Conservation (phyloP, 2,113 vertebrate species). For the Macquaria ambigua region DNA sequence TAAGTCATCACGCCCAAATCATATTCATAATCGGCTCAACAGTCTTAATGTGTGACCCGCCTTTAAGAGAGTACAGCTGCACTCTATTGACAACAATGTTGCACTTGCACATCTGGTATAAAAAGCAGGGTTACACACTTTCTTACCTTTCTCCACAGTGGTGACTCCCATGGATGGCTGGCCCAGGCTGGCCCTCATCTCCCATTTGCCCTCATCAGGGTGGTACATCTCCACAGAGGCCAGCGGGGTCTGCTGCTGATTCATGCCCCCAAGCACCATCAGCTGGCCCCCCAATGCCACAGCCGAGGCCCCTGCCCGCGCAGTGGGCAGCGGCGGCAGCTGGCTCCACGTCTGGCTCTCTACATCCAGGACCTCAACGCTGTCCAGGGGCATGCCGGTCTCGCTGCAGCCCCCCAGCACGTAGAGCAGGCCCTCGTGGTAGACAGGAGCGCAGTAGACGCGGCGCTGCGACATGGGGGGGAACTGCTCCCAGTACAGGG, state of each 20-base stretch:
- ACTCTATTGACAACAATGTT: not conserved
- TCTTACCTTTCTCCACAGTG: slow-evolving; percentile 93
- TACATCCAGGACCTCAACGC: slow-evolving; percentile 90
- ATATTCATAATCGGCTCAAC: not conserved
- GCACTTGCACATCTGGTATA: not conserved
- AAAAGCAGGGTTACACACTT: not conserved
- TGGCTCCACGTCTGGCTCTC: slow-evolving; percentile 90
- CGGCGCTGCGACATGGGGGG: slow-evolving; percentile 92
- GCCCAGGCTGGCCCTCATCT: slow-evolving; percentile 89
- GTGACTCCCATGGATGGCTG: slow-evolving; percentile 97
- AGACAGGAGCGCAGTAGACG: slow-evolving; percentile 92
- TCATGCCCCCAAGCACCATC: slow-evolving; percentile 95
- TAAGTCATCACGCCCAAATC: not conserved
- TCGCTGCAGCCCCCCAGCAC: slow-evolving; percentile 95
- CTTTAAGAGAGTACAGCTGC: not conserved
- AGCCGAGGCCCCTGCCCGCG: slow-evolving; percentile 91
- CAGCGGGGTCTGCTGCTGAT: slow-evolving; percentile 91
- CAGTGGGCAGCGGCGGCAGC: slow-evolving; percentile 89
- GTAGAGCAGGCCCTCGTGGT: slow-evolving; percentile 90
- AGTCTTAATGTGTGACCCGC: not conserved
- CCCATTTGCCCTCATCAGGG: slow-evolving; percentile 95
- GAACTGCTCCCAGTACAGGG: slow-evolving; percentile 92
- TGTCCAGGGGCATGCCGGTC: slow-evolving; percentile 90
- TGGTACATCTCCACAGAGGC: slow-evolving; percentile 94
- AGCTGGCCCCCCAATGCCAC: slow-evolving; percentile 89